Conservation (phyloP, 64 coral and sea anemone genomes). For the Cladopsammia gracilis region DNA sequence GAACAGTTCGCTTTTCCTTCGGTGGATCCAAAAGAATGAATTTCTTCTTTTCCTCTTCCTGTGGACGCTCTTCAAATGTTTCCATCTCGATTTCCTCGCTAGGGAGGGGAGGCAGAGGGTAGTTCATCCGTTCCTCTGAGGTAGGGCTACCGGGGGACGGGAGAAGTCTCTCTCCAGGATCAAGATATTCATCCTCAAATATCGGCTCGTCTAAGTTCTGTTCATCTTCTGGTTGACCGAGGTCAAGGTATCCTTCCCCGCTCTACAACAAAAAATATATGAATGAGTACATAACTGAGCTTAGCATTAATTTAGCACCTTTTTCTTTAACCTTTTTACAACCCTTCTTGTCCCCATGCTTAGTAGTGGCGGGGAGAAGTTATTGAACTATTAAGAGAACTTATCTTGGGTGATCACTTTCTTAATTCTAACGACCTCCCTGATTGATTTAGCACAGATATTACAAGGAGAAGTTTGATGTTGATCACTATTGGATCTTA, state of each 20-base stretch:
- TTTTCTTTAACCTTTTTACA: background rate
- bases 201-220: conserved; percentile 4
- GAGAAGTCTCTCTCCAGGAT: conserved; percentile 58
- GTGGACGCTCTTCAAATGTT: conserved; percentile 36
- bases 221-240: conserved; percentile 59
- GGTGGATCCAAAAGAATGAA: conserved; percentile 66
- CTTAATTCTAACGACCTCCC: too few relatives aligned
- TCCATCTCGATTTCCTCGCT: conserved; percentile 79
- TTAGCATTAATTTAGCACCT: background rate
- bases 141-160: conserved; percentile 4
- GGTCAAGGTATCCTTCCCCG: conserved; percentile 85
- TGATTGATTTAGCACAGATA: too few relatives aligned
- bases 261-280: conserved; percentile 24
- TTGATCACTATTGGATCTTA: background rate
- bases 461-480: too few relatives aligned
- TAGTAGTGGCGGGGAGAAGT: too few relatives aligned
- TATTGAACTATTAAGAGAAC: too few relatives aligned
- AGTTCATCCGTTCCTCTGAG: conserved; percentile 38
- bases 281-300: background rate
- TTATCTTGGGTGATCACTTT: too few relatives aligned
- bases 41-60: conserved; percentile 33
- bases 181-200: conserved; percentile 69
- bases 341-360: too few relatives aligned
- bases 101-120: conserved; percentile 83
- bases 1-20: conserved; percentile 32